These are phyloP conservation scores for Liparis tanakae DNA, from an alignment of 2,797 vertebrate species.

Conservation along the genomic window DNA sequence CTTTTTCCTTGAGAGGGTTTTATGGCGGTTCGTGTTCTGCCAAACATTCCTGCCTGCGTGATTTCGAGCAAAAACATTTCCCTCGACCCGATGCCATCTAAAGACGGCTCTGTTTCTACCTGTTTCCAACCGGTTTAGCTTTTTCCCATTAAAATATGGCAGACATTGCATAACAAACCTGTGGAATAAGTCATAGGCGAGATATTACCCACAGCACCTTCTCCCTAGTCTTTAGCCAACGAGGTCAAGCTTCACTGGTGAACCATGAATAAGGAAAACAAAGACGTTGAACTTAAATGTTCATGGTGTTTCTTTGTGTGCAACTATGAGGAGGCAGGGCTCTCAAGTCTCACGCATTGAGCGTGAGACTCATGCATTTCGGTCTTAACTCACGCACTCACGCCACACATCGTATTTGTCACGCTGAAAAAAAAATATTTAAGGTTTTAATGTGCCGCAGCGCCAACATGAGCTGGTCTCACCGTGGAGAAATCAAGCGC, in stretches of 20 bases:
- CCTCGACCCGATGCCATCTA: constrained; percentile 19
- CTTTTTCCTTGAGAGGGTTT: constrained; percentile 67
- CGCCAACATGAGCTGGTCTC: no score
- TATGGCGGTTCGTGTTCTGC: constrained; percentile 49
- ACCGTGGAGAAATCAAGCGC: no score
- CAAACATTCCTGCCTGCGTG: constrained; percentile 59
- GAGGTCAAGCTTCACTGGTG: constrained; percentile 19
- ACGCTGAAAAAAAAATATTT: no score
- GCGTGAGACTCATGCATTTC: no score
- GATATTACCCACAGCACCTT: not conserved
- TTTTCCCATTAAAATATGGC: not conserved
- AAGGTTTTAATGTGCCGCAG: no score
- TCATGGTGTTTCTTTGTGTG: not conserved
- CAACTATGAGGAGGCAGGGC: not conserved
- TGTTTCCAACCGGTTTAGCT: constrained; percentile 6
- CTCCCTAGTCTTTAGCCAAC: not conserved
- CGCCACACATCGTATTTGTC: no score
- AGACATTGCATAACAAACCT: constrained; percentile 18
- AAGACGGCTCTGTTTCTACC: constrained; percentile 18
- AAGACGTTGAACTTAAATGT: not conserved
- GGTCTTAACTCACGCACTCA: no score
- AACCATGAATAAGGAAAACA: not conserved
- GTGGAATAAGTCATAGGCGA: constrained; percentile 5
- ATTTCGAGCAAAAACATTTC: constrained; percentile 59
- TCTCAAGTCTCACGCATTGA: no score